Base-by-base conservation (phyloP, 2,113 vertebrate species). In the Puma concolor region DNA sequence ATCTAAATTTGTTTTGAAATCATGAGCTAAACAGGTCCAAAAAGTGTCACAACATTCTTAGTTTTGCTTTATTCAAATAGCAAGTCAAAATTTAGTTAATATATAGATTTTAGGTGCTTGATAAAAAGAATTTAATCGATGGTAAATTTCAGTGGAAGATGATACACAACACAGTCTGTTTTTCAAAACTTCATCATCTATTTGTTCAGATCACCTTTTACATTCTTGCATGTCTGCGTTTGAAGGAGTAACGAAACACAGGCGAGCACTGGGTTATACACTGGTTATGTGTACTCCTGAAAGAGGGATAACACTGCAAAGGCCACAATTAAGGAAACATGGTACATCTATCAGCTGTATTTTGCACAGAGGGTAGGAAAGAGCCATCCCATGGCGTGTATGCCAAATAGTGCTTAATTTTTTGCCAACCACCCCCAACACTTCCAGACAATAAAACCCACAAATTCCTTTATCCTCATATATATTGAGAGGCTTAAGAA, bases 1-100 rank as follows among this genome's bases (percentile, higher is more conserved):
- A 89, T 19, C 41, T 81, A 44, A 91, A 44, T 54, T 88, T 50
- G 69, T 74, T 95, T 54, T 85, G 77, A 96, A 93, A 85, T 91
- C 57, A 88, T 66, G 36, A 86, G 57, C 67, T 95, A 85, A 82
- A 3, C n/a, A 77, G 38, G 4, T 87, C 36, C 54, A 93, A 2
- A 48, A 94, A 50, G 1, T 27, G 33, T 54, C 29, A 81, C 11
- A 57, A 23, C n/a, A 72, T n/a, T 85, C 95, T 76, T 19, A 19
- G 19, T 60, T 94, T 92, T 41, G 38, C 67, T 84, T 94, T 79
- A 90, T 7, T 83, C 31, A 82, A 95, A 95, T 25, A 63, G 12
- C 5, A 82, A 96, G 48, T 80, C 36, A 74, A 81, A 89, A 38
- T 85, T 64, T 95, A 31, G 23, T 57, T 94, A 60, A 23, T 57